Evolutionary conservation across 2,888 invertebrate genomes (phyloP), one percentile per base, ranked within the genome.

Genomic region (Campaea margaritaria): DNA sequence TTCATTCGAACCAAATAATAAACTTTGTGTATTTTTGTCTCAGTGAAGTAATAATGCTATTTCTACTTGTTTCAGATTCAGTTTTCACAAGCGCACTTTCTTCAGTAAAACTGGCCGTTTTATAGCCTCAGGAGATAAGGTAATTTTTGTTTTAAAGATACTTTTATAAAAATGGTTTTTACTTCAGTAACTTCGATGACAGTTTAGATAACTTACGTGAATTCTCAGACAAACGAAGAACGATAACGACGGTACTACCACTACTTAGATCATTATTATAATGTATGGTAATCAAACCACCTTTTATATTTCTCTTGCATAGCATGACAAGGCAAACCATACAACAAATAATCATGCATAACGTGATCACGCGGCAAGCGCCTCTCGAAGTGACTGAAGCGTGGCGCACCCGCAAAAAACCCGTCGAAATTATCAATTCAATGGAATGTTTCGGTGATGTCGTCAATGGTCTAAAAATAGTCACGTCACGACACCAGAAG

Each of bases 401-500:
- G 75, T 68, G 70, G 70, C 73, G 70, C 63, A 65, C 50, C 36
- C 62, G 72, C 70, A 75, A 74, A 79, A 77, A 74, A 54, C 57
- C 36, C 51, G 58, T 76, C 69, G 62, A 78, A 83, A 81, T 80
- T 79, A 74, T 74, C 78, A 78, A 82, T 78, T 77, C 79, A 82
- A 79, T 81, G 80, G 79, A 81, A 88, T 87, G 81, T 83, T 85
- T 85, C 66, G 77, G 75, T 72, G 76, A 79, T 85, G 82, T 79
- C 82, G 85, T 89, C 85, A 83, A 73, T 70, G 42, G 53, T 79
- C 88, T 88, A 89, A 86, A 90, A 85, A 88, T 90, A 89, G 83
- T 80, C 78, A 76, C 81, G 81, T 81, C 60, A 62, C 54, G 54
- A 49, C 50, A 46, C 11, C 58, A 49, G 83, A 72, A 76, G 79